These are phyloP conservation scores for Pemphredon lugubris DNA, from an alignment of 2,888 invertebrate genomes.

Conservation along the genomic window DNA sequence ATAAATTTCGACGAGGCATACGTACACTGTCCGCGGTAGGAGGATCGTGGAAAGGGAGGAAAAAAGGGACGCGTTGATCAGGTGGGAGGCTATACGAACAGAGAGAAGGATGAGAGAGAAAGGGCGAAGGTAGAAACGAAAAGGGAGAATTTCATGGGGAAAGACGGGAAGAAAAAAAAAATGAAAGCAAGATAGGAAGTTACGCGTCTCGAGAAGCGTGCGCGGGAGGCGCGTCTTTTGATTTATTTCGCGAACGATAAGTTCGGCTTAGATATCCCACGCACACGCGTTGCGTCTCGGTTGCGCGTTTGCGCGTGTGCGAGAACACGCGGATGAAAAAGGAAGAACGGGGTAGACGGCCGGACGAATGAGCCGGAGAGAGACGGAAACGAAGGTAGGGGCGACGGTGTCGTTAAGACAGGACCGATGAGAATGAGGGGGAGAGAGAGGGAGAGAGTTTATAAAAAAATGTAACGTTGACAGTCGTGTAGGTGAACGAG, in stretches of 20 bases:
- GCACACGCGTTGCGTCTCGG: not conserved
- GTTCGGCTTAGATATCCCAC: conserved; percentile 30
- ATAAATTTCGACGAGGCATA: conserved; percentile 54
- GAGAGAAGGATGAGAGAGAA: not conserved
- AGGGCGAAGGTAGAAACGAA: not conserved
- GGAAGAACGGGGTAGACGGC: not conserved
- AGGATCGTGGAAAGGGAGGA: conserved; percentile 32
- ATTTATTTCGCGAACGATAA: conserved; percentile 41
- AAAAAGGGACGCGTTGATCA: conserved; percentile 10
- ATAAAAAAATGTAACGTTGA: conserved; percentile 9
- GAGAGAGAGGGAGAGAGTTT: not conserved
- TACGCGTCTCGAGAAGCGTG: conserved; percentile 9
- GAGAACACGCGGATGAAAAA: not conserved
- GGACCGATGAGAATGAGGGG: not conserved
- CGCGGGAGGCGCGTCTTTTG: conserved; percentile 22
- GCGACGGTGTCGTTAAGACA: too few species aligned
- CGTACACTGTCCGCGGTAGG: conserved; percentile 22
- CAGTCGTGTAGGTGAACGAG: conserved; percentile 1
- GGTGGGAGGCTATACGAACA: not conserved
- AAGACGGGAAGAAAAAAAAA: not conserved
- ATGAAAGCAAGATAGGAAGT: not conserved
- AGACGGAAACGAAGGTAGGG: not conserved
- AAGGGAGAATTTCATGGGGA: not conserved
- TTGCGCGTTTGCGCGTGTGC: not conserved
- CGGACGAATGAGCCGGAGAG: not conserved